Evolutionary conservation across 1,140 invertebrate genomes (phyloP), one percentile per base, ranked within the genome.

Genomic region (Hirudo medicinalis): DNA sequence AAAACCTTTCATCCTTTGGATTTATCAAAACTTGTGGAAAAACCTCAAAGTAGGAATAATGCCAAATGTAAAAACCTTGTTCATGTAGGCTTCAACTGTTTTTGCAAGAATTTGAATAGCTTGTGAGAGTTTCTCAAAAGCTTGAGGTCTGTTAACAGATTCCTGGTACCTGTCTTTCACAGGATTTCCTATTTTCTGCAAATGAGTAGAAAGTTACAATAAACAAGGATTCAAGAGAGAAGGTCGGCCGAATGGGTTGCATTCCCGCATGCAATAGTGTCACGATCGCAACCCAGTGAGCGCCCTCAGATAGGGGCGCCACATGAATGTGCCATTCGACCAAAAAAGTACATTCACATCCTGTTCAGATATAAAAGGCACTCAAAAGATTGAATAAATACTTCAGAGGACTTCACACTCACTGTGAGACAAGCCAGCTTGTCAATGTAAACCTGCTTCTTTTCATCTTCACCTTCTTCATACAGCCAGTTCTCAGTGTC

Each of bases 401-500:
- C 4, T 40, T 4, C 40, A 40, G 11, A 40, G 11, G 11, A 49
- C 1, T 17, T 49, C 11, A 13, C 17, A 78, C 76, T 77, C 80
- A 88, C 88, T 81, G 87, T 88, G 22, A 91, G 80, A 36, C 82
- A 78, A 32, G 82, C 77, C 36, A 91, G 78, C 78, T 86, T 86
- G 70, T 90, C 86, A 17, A 86, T 80, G 76, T 91, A 91, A 71
- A 91, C 86, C 77, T 91, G 88, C 84, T 90, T 88, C 66, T 89
- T 87, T 78, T 92, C 91, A 77, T 97, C 91, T 81, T 95, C 92
- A 0, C 95, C 94, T 55, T 86, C 85, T 71, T 83, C 84, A 78
- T 99, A 99, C 0, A 99, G 82, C 96, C 96, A 99, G 78, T 90
- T 89, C 83, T 98, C 94, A 74, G 92, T 90, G 29, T 89, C 85